These are phyloP conservation scores for Echiichthys vipera DNA, from an alignment of 2,797 vertebrate genomes.

Conservation along the genomic window DNA sequence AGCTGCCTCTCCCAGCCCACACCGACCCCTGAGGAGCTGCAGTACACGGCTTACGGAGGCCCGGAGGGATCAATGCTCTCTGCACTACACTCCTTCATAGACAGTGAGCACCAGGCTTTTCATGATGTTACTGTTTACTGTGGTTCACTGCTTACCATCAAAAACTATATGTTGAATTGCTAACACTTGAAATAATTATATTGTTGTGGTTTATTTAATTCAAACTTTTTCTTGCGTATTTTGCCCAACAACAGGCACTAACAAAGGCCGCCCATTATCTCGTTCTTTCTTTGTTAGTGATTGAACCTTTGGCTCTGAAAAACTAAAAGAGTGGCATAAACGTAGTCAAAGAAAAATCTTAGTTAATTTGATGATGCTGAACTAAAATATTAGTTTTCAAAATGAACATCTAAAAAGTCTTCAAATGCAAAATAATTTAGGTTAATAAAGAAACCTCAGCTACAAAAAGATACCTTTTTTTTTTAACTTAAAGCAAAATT, in stretches of 20 bases:
- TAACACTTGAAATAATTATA: background rate
- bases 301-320: background rate
- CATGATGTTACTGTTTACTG: background rate
- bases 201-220: background rate
- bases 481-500: background rate
- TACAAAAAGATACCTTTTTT: background rate
- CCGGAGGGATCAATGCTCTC: constrained; percentile 92
- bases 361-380: constrained; percentile 3
- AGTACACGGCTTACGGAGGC: constrained; percentile 90
- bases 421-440: background rate
- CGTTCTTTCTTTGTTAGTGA: background rate
- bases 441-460: background rate
- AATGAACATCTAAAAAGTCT: background rate
- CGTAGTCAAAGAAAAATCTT: background rate
- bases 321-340: background rate
- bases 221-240: background rate
- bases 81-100: constrained; percentile 93
- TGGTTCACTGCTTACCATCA: background rate
- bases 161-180: background rate
- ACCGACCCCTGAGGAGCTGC: constrained; percentile 90
- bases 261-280: background rate
- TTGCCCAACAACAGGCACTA: background rate
- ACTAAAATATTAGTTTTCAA: background rate
- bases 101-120: constrained; percentile 85
- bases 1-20: constrained; percentile 88